Base-by-base conservation (phyloP, 2,113 vertebrate genomes). In the Platanista minor region DNA sequence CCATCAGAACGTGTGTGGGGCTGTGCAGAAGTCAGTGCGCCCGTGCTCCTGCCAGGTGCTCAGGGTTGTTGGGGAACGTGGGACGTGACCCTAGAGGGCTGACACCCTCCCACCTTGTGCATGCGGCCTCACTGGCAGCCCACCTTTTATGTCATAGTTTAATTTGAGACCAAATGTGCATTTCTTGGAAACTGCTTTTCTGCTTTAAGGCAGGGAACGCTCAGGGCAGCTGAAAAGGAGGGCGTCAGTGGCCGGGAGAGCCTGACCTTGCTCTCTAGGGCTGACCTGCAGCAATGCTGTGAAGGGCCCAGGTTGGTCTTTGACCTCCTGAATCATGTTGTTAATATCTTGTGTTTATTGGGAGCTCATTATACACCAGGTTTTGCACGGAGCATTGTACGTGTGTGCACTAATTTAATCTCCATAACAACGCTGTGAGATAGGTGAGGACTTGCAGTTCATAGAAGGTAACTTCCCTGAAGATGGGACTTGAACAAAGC, bases 251-350 rank as follows among this genome's bases (percentile, higher is more conserved):
- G 21, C 21, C 25, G 0, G 10, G 31, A 27, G 15, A 46, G 21
- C 8, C 15, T 0, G 15, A 11, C 27, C n/a, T 20, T 6, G 49
- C 11, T 0, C 0, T 2, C 69, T 5, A 3, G n/a, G 41, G 13
- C 13, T 67, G n/a, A 75, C 41, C 25, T 61, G 13, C 80, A 89
- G 36, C 69, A 64, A 6, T 31, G 36, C 41, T 49, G 18, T 5
- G 29, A 77, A 18, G 15, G 62, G 7, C 5, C 21, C 43, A 3
- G 25, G 57, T 1, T 25, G 85, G 20, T 41, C 69, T 90, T 29
- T 49, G n/a, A 23, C 18, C 15, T 62, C 74, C 31, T 39, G 71
- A 91, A 62, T 6, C 33, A 18, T 43, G 54, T 10, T 31, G 41
- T 8, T 11, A 43, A 12, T 62, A 11, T 66, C 52, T 52, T 52